phyloP scores from a whole-genome alignment of 2,113 vertebrate species.

The Chionis minor region DNA sequence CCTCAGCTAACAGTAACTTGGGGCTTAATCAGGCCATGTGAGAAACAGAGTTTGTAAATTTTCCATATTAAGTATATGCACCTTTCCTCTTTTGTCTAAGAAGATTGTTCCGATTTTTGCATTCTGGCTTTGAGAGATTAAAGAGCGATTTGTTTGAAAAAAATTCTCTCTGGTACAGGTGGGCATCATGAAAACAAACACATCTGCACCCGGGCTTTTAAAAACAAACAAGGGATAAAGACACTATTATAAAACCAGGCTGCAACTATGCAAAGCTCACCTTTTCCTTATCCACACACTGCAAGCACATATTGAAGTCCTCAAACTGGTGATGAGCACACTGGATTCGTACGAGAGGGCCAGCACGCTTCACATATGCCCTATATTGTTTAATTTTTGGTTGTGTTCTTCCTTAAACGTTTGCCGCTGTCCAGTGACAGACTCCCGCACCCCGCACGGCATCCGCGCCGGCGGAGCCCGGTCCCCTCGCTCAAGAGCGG shows the following conservation, averaged over 20 bases:
- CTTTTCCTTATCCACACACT: background rate
- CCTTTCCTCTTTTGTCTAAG: background rate
- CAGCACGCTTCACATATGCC: background rate
- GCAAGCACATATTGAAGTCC: background rate
- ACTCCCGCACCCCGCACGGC: background rate
- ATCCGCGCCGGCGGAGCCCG: too few relatives aligned
- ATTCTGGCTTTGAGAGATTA: background rate
- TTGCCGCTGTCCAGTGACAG: background rate
- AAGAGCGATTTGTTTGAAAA: background rate
- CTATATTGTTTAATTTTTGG: background rate
- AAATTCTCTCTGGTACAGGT: background rate
- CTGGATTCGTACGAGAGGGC: background rate
- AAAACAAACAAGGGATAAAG: background rate
- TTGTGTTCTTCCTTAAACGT: background rate
- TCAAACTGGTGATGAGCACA: background rate
- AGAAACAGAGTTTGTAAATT: background rate
- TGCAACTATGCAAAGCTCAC: background rate
- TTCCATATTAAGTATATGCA: background rate
- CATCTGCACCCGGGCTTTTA: background rate
- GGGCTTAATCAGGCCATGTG: background rate
- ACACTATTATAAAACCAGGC: background rate
- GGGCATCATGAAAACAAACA: background rate
- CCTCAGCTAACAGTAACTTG: background rate
- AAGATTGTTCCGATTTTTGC: background rate
- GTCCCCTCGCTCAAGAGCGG: background rate